A percentile compares a stretch with the other conserved stretches of the same genome.
Conservation (phyloP, 1,140 invertebrate genomes). For the Atta texana region DNA sequence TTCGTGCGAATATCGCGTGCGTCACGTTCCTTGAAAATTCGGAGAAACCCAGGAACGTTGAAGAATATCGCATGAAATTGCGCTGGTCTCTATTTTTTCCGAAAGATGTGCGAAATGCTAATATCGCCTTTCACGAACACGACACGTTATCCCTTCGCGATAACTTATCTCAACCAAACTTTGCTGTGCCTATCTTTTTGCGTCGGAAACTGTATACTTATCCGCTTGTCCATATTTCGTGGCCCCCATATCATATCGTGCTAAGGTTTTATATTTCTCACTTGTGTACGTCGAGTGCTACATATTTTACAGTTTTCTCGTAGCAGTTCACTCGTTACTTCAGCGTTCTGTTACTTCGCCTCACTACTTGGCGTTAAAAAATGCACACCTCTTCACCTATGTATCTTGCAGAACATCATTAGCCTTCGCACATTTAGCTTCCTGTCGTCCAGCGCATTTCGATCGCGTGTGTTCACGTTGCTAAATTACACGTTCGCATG, state of each 20-base stretch:
- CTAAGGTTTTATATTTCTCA: constrained; percentile 30
- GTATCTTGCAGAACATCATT: constrained; percentile 22
- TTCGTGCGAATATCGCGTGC: constrained; percentile 27
- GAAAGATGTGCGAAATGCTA: constrained; percentile 37
- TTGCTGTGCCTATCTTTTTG: constrained; percentile 28
- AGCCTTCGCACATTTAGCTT: constrained; percentile 45
- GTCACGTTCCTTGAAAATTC: constrained; percentile 26
- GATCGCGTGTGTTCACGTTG: constrained; percentile 59
- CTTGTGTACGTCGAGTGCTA: background rate
- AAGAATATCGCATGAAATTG: constrained; percentile 26
- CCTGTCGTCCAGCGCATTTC: constrained; percentile 26
- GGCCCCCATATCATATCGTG: background rate
- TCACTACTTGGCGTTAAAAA: constrained; percentile 30
- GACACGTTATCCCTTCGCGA: constrained; percentile 24
- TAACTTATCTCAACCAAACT: constrained; percentile 45
- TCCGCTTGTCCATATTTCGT: constrained; percentile 10
- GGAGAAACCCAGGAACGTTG: background rate
- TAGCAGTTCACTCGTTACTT: background rate
- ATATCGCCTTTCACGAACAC: constrained; percentile 5
- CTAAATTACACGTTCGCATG: constrained; percentile 58
- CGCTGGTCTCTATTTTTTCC: background rate
- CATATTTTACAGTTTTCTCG: constrained; percentile 1
- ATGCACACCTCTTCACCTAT: constrained; percentile 2
- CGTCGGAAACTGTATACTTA: constrained; percentile 30
- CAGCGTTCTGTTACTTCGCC: background rate